Conservation (phyloP, 2,113 vertebrate genomes). For the Riparia riparia region DNA sequence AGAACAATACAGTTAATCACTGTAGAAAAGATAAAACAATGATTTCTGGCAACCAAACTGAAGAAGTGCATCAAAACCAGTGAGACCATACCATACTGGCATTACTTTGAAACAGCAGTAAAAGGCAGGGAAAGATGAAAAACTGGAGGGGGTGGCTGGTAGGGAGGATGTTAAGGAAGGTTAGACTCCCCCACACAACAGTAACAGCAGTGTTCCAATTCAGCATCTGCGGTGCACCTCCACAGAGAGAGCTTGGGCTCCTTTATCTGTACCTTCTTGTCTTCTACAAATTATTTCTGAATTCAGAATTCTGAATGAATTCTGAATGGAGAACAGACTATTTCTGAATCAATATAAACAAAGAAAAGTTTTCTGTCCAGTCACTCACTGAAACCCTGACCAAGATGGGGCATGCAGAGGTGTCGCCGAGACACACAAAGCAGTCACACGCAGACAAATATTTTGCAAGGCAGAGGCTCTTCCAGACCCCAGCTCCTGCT, state of each 20-base stretch:
- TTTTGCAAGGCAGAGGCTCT: no score
- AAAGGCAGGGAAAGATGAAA: not conserved
- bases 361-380: not conserved
- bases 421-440: no score
- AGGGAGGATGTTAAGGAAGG: not conserved
- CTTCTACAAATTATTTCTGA: not conserved
- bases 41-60: not conserved
- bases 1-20: not conserved
- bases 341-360: not conserved
- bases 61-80: not conserved
- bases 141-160: not conserved
- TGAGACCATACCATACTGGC: not conserved
- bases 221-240: not conserved
- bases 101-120: not conserved
- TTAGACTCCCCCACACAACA: not conserved
- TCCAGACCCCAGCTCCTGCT: no score
- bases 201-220: not conserved
- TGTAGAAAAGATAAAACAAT: not conserved
- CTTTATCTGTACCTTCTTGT: not conserved
- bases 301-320: not conserved
- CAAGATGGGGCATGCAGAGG: fast-evolving
- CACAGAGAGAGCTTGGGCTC: not conserved
- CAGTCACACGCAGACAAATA: no score
- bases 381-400: not conserved
- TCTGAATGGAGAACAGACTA: not conserved